Conservation (phyloP, 2,888 invertebrate genomes). For the Anorthoa munda region DNA sequence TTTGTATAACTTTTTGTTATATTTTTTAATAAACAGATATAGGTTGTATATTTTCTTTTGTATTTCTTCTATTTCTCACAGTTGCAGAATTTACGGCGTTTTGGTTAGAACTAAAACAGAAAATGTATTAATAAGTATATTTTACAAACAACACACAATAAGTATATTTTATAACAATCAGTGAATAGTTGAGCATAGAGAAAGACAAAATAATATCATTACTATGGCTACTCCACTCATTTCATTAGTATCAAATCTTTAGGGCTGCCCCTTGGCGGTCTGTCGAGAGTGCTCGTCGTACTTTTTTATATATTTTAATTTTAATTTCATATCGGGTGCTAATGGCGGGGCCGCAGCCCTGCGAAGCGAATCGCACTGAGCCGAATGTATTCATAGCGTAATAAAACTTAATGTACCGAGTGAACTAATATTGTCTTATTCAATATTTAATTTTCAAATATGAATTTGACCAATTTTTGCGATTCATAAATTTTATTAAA, state of each 20-base stretch:
- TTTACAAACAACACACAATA: too few relatives aligned
- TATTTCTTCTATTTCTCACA: not conserved
- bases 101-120: not conserved
- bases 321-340: conserved; percentile 91
- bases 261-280: conserved; percentile 90
- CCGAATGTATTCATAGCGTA: conserved; percentile 89
- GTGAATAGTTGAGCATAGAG: not conserved
- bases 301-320: conserved; percentile 91
- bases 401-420: conserved; percentile 90
- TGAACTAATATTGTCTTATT: conserved; percentile 91
- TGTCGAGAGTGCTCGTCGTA: conserved; percentile 87
- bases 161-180: not conserved
- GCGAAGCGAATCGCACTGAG: conserved; percentile 88
- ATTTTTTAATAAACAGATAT: not conserved
- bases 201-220: not conserved
- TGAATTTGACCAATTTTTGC: conserved; percentile 85
- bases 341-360: conserved; percentile 89
- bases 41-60: too few relatives aligned
- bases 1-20: not conserved
- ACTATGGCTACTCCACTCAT: conserved; percentile 73
- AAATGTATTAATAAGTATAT: not conserved
- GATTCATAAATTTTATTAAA: conserved; percentile 86
- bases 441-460: conserved; percentile 89
- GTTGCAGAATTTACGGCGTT: not conserved
- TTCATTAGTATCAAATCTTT: conserved; percentile 82